Conservation (phyloP, 2,797 vertebrate genomes). For the Thripadectes ignobilis region DNA sequence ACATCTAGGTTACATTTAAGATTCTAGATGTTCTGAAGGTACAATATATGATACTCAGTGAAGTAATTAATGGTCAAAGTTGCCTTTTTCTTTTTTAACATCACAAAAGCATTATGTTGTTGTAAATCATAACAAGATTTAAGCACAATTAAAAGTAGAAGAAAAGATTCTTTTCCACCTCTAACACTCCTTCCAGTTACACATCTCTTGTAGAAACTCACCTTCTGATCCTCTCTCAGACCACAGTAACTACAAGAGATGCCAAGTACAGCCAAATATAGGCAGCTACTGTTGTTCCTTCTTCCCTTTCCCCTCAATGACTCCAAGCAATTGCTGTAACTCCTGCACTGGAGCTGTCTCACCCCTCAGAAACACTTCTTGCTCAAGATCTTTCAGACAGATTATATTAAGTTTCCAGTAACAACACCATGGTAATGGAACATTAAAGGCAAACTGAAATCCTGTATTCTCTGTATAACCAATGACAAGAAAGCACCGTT, state of each 20-base stretch:
- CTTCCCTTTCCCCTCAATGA: not conserved
- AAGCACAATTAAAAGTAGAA: not conserved
- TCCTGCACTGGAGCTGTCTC: not conserved
- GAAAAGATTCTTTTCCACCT: not conserved
- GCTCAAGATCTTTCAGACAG: not conserved
- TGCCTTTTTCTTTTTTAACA: not conserved
- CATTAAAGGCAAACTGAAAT: slow-evolving; percentile 13
- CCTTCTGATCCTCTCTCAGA: not conserved
- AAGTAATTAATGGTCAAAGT: not conserved
- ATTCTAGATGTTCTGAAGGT: not conserved
- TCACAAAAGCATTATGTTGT: not conserved
- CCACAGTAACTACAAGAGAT: not conserved
- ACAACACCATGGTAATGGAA: not conserved
- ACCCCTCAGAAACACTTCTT: not conserved
- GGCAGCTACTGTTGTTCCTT: not conserved
- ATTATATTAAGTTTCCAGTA: not conserved
- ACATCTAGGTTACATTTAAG: not conserved
- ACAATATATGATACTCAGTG: not conserved
- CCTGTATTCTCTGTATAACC: not conserved
- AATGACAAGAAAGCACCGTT: not conserved
- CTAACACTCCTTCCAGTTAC: not conserved
- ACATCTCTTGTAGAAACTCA: not conserved
- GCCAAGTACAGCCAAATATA: not conserved
- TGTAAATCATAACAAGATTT: not conserved
- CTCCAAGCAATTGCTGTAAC: not conserved